Conservation (phyloP, 2,888 invertebrate genomes). For the Coecobrya sp. region DNA sequence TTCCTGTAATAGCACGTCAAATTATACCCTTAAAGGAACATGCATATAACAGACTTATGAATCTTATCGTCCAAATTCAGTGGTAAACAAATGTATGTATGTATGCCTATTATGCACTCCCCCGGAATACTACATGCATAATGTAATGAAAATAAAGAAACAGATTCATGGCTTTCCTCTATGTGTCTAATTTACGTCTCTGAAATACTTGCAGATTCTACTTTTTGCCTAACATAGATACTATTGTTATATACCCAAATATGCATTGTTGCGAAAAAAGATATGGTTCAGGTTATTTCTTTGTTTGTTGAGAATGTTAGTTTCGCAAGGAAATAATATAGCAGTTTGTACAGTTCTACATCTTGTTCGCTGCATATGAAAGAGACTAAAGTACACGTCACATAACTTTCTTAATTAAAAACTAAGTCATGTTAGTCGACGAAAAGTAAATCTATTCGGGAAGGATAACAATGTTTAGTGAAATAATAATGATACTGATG, state of each 20-base stretch:
- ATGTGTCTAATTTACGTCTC: background rate
- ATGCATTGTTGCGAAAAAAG: background rate
- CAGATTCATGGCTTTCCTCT: slow-evolving; percentile 17
- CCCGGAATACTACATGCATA: background rate
- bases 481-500: slow-evolving; percentile 52
- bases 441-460: slow-evolving; percentile 55
- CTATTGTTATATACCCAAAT: background rate
- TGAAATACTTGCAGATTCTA: background rate
- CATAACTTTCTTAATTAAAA: slow-evolving; percentile 70
- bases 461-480: slow-evolving; percentile 69
- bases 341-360: background rate
- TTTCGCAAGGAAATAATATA: background rate
- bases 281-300: background rate
- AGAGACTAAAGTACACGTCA: background rate
- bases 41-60: background rate
- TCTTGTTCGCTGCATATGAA: background rate
- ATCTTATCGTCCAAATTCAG: background rate
- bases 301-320: background rate
- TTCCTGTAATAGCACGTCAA: background rate
- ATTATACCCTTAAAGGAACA: background rate
- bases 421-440: slow-evolving; percentile 29
- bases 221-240: background rate
- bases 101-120: no score
- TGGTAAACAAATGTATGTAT: no score
- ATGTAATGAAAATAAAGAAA: slow-evolving; percentile 37